Percentiles rank a stretch among this genome's conserved stretches.
These are phyloP conservation scores for Sternarchorhynchus goeldii DNA, from an alignment of 2,797 vertebrate species.

Conservation along the genomic window DNA sequence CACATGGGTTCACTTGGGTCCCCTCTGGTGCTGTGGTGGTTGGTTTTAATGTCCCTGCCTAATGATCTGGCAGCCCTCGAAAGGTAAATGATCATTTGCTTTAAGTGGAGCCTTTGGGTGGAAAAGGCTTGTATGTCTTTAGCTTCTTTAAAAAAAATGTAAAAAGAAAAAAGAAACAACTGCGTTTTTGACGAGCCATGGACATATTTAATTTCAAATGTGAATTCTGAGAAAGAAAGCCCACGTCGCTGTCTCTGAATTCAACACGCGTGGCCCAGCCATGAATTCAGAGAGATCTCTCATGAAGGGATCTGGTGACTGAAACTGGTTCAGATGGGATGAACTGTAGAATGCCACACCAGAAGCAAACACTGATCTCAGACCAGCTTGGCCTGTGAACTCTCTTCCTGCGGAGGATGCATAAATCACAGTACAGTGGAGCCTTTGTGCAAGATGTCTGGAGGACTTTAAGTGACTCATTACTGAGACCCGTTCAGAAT, in stretches of 20 bases:
- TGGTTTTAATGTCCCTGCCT: slow-evolving; percentile 84
- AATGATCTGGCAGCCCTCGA: slow-evolving; percentile 82
- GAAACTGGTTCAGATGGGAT: slow-evolving; percentile 67
- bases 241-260: slow-evolving; percentile 56
- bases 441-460: slow-evolving; percentile 73
- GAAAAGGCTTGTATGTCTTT: slow-evolving; percentile 75
- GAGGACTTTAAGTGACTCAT: slow-evolving; percentile 71
- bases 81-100: slow-evolving; percentile 85
- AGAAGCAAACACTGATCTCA: slow-evolving; percentile 55
- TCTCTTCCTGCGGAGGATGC: slow-evolving; percentile 68
- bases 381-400: slow-evolving; percentile 63
- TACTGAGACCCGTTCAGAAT: slow-evolving; percentile 72
- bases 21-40: slow-evolving; percentile 78
- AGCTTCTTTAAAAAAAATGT: slow-evolving; percentile 54
- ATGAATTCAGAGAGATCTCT: slow-evolving; percentile 60
- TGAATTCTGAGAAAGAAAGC: slow-evolving; percentile 63
- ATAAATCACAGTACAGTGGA: slow-evolving; percentile 57
- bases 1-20: slow-evolving; percentile 73
- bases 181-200: slow-evolving; percentile 66
- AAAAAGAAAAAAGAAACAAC: slow-evolving; percentile 48
- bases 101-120: slow-evolving; percentile 83
- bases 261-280: slow-evolving; percentile 60
- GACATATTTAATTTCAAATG: slow-evolving; percentile 73
- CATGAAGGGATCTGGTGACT: slow-evolving; percentile 62
- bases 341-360: slow-evolving; percentile 59